phyloP scores from a whole-genome alignment of 2,113 vertebrate species.

The Phrynosoma blainvillii region DNA sequence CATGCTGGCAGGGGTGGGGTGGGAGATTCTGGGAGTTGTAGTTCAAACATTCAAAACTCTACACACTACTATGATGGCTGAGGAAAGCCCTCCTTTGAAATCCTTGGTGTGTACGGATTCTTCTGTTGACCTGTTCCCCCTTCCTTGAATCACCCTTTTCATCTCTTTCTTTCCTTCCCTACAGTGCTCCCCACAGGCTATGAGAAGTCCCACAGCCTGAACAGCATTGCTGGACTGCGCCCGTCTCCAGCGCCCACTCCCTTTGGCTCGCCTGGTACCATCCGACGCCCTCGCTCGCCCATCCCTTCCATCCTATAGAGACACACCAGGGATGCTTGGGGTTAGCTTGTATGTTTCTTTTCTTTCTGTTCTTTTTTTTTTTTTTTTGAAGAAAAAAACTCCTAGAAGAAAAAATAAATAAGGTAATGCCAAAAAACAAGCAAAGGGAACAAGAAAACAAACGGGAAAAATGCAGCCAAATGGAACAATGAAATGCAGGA shows the following conservation, averaged over 20 bases:
- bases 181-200: constrained; percentile 71
- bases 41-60: background rate
- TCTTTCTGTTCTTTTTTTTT: background rate
- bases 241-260: constrained; percentile 85
- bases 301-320: constrained; percentile 91
- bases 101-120: background rate
- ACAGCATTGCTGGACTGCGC: constrained; percentile 90
- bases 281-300: constrained; percentile 86
- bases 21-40: background rate
- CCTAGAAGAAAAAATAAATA: constrained; percentile 60
- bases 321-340: constrained; percentile 53
- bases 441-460: constrained; percentile 41
- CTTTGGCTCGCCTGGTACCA: constrained; percentile 84
- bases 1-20: background rate
- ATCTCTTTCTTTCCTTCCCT: constrained; percentile 20
- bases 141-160: constrained; percentile 26
- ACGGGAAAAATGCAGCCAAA: background rate
- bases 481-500: constrained; percentile 15
- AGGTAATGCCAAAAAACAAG: constrained; percentile 34
- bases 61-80: no score
- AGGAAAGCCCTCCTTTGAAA: background rate
- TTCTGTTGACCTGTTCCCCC: background rate
- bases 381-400: constrained; percentile 39
- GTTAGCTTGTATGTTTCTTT: constrained; percentile 37
- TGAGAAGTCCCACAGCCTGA: constrained; percentile 92